These are phyloP conservation scores for Vannuccia rotundouncinata DNA, from an alignment of 2,888 invertebrate species.

Conservation along the genomic window DNA sequence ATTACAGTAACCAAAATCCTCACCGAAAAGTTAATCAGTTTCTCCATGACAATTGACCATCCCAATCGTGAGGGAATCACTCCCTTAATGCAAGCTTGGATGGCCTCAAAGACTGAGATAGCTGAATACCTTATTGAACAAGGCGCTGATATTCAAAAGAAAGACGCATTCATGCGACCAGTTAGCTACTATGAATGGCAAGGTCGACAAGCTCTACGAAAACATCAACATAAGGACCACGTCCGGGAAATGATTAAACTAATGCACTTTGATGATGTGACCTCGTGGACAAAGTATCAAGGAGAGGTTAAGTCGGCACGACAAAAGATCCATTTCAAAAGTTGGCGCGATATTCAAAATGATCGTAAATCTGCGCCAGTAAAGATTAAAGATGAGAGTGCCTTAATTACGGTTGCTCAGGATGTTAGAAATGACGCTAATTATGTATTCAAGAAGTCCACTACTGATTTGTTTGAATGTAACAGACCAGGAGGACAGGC, in stretches of 20 bases:
- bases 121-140: conserved; percentile 13
- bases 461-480: neutral
- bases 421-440: neutral
- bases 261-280: neutral
- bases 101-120: neutral
- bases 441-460: neutral
- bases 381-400: neutral
- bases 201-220: neutral
- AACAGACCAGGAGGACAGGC: too few species aligned
- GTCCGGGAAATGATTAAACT: neutral
- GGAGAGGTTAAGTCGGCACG: neutral
- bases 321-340: neutral
- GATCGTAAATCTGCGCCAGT: neutral
- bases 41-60: conserved; percentile 40
- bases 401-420: neutral
- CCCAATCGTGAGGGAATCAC: conserved; percentile 41
- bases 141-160: neutral
- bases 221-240: neutral
- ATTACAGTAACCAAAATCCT: conserved; percentile 44
- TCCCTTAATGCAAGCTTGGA: conserved; percentile 41
- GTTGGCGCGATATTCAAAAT: conserved; percentile 9
- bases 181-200: neutral
- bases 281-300: conserved; percentile 5
- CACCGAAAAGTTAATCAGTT: conserved; percentile 40
- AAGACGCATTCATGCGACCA: neutral